phyloP scores from a whole-genome alignment of 2,113 vertebrate species.

The Parus major region DNA sequence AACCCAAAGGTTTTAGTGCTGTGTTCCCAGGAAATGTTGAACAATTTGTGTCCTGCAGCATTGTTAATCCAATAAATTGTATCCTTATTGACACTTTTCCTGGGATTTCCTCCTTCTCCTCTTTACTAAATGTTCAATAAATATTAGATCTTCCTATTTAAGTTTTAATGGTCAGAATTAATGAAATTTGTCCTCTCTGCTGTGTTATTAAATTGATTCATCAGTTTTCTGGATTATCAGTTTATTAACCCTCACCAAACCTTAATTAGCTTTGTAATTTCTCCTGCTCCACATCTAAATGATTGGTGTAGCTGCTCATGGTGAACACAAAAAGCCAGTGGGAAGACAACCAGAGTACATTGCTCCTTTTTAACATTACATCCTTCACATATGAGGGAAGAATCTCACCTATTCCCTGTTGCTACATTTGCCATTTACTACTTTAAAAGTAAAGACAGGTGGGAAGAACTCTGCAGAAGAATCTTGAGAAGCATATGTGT shows the following conservation, averaged over 20 bases:
- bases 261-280: background rate
- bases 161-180: background rate
- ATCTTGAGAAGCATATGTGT: background rate
- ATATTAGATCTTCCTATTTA: background rate
- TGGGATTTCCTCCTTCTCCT: background rate
- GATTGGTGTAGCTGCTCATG: background rate
- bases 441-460: constrained; percentile 5
- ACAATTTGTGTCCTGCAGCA: background rate
- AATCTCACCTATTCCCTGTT: background rate
- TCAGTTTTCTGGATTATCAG: background rate
- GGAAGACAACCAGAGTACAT: background rate
- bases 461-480: background rate
- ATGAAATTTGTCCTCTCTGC: background rate
- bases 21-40: background rate
- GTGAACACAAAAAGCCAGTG: background rate
- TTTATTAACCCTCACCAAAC: background rate
- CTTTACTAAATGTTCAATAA: background rate
- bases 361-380: background rate
- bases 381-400: background rate
- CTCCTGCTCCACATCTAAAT: background rate
- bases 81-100: background rate
- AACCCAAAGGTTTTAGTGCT: background rate
- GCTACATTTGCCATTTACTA: background rate
- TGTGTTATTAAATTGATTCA: background rate
- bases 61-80: background rate